Base-by-base conservation (phyloP, 2,113 vertebrate species). In the human region DNA sequence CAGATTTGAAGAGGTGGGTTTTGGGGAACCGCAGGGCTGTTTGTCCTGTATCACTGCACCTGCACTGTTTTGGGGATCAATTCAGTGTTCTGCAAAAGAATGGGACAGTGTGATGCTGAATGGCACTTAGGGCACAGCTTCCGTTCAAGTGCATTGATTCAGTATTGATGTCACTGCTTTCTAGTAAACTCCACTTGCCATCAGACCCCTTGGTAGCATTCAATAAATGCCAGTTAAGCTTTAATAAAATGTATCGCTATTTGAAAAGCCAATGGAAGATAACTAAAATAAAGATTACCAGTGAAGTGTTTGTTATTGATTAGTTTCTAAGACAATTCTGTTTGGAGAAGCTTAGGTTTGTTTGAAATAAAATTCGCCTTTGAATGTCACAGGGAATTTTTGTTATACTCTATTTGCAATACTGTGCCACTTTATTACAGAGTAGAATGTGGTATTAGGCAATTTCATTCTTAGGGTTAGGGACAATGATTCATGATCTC, bases 181-280 rank as follows among this genome's bases (percentile, higher is more conserved):
- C 66, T 79, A 59, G 6, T 32, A 35, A 38, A 48, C 4, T 83
- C 18, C 16, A 61, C 59, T 5, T 89, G 11, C 59, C 79, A 18
- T 11, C 70, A 92, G 32, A 93, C 16, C 13, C 22, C 22, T 76
- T 89, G 45, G 45, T 43, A 89, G 38, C 61, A 95, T 45, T 87
- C 89, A 50, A 50, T 66, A 94, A 79, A 91, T 82, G 25, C 10
- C 45, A 32, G 66, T 3, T 61, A 27, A 43, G 14, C n/a, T 20
- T 89, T 88, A 96, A 70, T 32, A 80, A 91, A 88, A 76, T 57
- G n/a, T 17, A 18, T 8, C 0, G 43, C 64, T 35, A 85, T 85
- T 94, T 72, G 38, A 93, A 94, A 93, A 93, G 40, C 13, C 59
- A 83, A 66, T 61, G 66, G 6, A 88, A 95, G 40, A 70, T 40